Evolutionary conservation across 2,797 vertebrate genomes (phyloP).

Genomic region (Pygocentrus nattereri): DNA sequence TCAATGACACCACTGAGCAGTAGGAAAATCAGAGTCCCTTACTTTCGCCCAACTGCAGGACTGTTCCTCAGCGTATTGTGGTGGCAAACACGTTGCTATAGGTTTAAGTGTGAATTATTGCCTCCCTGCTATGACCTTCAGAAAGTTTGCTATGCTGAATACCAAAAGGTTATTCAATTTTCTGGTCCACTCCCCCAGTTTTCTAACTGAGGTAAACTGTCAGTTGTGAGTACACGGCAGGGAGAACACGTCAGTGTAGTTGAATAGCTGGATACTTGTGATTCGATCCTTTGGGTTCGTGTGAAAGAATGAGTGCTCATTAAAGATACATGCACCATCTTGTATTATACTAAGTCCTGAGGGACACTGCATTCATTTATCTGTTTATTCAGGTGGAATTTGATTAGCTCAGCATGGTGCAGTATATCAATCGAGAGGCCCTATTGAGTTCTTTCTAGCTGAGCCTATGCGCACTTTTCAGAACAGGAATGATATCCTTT

Average conservation of each 20-base stretch:
- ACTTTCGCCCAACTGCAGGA: too few relatives aligned
- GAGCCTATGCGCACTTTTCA: background rate
- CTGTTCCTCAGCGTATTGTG: background rate
- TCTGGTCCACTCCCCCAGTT: conserved; percentile 9
- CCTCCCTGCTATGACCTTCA: conserved; percentile 11
- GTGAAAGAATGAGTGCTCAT: too few relatives aligned
- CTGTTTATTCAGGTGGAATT: background rate
- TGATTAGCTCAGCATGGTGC: background rate
- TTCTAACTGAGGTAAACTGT: background rate
- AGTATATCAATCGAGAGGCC: background rate
- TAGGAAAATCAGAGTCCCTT: too few relatives aligned
- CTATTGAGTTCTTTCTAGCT: background rate
- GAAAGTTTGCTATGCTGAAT: background rate
- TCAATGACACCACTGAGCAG: background rate
- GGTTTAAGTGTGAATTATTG: background rate
- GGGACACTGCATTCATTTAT: too few relatives aligned
- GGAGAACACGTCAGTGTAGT: background rate
- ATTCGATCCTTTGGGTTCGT: background rate
- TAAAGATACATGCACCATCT: background rate
- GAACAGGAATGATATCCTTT: background rate
- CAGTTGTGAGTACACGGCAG: background rate
- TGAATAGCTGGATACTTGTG: too few relatives aligned
- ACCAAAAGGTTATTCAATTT: background rate
- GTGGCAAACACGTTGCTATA: background rate
- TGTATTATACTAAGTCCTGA: background rate